Conservation (phyloP, 1,140 invertebrate genomes). For the Orius insidiosus region DNA sequence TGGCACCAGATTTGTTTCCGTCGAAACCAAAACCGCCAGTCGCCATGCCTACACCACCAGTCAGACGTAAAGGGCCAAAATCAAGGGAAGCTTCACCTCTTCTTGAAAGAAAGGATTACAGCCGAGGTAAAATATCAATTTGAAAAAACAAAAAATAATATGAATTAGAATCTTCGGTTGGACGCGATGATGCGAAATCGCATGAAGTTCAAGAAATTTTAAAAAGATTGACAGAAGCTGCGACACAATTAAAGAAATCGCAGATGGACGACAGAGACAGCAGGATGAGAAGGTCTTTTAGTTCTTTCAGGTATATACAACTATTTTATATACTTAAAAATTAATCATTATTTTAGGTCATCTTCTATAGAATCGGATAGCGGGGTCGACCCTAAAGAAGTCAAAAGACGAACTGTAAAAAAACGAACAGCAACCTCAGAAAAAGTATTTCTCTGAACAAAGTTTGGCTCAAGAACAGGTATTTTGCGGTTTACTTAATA, state of each 20-base stretch:
- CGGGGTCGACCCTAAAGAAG: constrained; percentile 14
- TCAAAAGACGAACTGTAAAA: constrained; percentile 18
- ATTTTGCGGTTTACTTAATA: neutral
- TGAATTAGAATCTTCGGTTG: constrained; percentile 20
- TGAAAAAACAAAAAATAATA: too few species aligned
- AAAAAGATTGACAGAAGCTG: constrained; percentile 30
- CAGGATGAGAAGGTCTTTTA: constrained; percentile 11
- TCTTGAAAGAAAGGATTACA: constrained; percentile 28
- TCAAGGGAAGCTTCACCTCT: constrained; percentile 41
- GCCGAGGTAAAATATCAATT: too few species aligned
- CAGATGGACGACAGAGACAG: constrained; percentile 25
- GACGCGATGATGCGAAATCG: constrained; percentile 22
- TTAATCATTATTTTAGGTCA: constrained; percentile 19
- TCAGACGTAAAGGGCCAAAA: constrained; percentile 36
- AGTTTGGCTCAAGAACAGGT: constrained; percentile 35
- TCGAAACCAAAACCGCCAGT: constrained; percentile 17
- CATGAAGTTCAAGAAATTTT: constrained; percentile 26
- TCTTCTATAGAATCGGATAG: constrained; percentile 21
- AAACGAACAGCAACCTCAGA: constrained; percentile 41
- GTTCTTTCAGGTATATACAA: constrained; percentile 9
- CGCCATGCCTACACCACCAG: constrained; percentile 37
- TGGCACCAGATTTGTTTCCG: constrained; percentile 43
- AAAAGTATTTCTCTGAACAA: constrained; percentile 63
- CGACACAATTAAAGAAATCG: constrained; percentile 31
- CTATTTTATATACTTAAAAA: too few species aligned